These are phyloP conservation scores for Alcedo quadribrachys DNA, from an alignment of 2,797 vertebrate genomes.

Conservation along the genomic window DNA sequence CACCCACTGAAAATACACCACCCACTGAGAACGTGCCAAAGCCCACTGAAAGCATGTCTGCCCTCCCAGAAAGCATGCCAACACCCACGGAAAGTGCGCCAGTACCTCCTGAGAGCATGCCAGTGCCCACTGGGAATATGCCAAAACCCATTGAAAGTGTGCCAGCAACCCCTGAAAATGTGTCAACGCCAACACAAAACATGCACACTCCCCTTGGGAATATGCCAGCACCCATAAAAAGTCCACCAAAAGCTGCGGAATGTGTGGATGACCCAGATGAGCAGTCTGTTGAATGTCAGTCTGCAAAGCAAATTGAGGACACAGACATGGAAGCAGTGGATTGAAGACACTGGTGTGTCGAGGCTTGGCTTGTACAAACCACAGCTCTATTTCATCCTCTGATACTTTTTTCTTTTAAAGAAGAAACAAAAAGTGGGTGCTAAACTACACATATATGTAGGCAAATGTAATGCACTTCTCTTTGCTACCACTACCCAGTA, in stretches of 20 bases:
- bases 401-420: not conserved
- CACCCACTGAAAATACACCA: accelerated
- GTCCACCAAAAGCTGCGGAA: not conserved
- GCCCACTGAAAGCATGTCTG: not conserved
- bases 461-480: not conserved
- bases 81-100: not conserved
- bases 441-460: not conserved
- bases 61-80: not conserved
- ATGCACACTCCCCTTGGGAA: not conserved
- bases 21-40: not conserved
- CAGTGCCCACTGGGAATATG: not conserved
- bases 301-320: not conserved
- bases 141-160: not conserved
- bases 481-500: slow-evolving; percentile 14
- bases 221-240: not conserved
- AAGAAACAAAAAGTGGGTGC: not conserved
- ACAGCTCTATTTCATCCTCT: not conserved
- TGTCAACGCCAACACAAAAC: not conserved
- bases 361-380: not conserved
- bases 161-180: accelerated
- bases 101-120: not conserved
- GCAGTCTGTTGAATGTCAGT: not conserved
- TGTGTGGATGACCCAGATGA: not conserved
- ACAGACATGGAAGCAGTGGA: slow-evolving; percentile 74
- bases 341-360: not conserved